A percentile compares a stretch with the other conserved stretches of the same genome.
These are phyloP conservation scores for Augochlora pura DNA, from an alignment of 1,140 invertebrate genomes.

Conservation along the genomic window DNA sequence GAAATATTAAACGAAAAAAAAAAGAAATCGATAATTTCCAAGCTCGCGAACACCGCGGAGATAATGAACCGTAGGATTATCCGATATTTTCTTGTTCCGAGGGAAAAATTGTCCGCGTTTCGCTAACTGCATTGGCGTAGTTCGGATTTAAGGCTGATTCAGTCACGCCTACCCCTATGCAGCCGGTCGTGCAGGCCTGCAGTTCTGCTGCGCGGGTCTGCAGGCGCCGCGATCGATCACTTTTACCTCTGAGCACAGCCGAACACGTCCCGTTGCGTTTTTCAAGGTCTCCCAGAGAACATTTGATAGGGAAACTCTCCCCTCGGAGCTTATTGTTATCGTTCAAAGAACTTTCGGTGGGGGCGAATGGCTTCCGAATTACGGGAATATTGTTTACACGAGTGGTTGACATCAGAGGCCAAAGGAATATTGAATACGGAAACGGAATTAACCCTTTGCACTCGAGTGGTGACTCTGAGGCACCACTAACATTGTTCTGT, in stretches of 20 bases:
- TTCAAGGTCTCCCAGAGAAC: constrained; percentile 47
- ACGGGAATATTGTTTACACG: background rate
- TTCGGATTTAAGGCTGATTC: constrained; percentile 32
- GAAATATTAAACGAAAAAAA: background rate
- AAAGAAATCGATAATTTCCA: background rate
- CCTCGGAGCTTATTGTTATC: background rate
- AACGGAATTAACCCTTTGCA: too few species aligned
- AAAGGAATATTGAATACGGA: background rate
- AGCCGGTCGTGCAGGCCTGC: constrained; percentile 54
- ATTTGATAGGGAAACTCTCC: constrained; percentile 32
- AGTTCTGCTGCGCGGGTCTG: constrained; percentile 60
- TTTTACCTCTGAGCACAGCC: constrained; percentile 60
- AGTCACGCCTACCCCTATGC: constrained; percentile 60
- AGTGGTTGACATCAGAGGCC: too few species aligned
- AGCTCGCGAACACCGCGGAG: background rate
- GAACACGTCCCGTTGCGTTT: constrained; percentile 54
- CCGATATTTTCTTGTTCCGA: background rate
- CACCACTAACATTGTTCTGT: too few species aligned
- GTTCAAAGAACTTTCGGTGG: background rate
- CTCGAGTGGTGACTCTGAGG: too few species aligned
- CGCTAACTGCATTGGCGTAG: constrained; percentile 46
- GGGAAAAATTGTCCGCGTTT: background rate
- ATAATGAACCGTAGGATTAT: background rate
- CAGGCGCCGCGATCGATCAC: constrained; percentile 62
- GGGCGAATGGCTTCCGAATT: background rate